Evolutionary conservation across 2,797 vertebrate species (phyloP).

Genomic region (Anomalospiza imberbis): DNA sequence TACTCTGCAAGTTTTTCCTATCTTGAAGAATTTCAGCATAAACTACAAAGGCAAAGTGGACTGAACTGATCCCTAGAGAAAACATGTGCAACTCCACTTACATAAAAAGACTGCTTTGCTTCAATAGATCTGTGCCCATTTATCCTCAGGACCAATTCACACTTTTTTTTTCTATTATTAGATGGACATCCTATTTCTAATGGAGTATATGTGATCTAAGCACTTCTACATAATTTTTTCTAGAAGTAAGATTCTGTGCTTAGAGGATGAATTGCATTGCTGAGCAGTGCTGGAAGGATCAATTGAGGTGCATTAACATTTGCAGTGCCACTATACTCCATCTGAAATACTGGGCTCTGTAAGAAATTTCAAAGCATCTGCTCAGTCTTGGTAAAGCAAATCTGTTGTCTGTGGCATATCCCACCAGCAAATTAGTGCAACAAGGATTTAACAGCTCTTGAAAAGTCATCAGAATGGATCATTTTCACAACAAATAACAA

Average conservation of each 20-base stretch:
- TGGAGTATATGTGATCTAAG: not conserved
- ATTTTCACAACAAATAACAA: not conserved
- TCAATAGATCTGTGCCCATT: constrained; percentile 6
- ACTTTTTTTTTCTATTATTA: constrained; percentile 22
- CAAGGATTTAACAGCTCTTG: not conserved
- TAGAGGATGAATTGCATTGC: not conserved
- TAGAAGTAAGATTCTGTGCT: not conserved
- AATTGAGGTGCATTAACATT: not conserved
- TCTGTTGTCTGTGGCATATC: not conserved
- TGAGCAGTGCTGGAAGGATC: not conserved
- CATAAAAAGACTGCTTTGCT: constrained; percentile 4
- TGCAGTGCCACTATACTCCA: not conserved
- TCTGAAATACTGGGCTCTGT: not conserved
- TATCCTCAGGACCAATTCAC: constrained; percentile 33
- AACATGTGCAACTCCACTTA: constrained; percentile 46
- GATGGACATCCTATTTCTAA: constrained; percentile 11
- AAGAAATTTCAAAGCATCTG: not conserved
- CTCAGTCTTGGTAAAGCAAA: not conserved
- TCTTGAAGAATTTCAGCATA: constrained; percentile 40
- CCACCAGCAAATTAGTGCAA: not conserved
- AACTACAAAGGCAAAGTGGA: constrained; percentile 45
- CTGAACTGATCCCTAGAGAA: constrained; percentile 20
- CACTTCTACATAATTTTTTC: not conserved
- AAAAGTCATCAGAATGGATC: not conserved
- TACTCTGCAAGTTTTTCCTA: constrained; percentile 39